phyloP scores from a whole-genome alignment of 2,113 vertebrate species.

The Thamnaconus septentrionalis region DNA sequence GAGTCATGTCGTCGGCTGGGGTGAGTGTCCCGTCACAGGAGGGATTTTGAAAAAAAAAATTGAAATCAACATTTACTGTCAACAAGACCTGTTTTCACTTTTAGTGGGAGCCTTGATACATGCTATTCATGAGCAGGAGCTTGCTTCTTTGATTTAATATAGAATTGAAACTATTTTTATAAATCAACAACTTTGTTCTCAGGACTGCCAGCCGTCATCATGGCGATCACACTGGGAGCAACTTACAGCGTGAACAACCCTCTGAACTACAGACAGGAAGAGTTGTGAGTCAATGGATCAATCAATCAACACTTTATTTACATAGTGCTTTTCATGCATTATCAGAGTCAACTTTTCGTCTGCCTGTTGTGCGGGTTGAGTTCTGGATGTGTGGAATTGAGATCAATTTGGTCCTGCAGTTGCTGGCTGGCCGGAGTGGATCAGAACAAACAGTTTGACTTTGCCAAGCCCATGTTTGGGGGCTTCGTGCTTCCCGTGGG shows the following conservation, averaged over 20 bases:
- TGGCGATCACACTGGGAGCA: slow-evolving; percentile 49
- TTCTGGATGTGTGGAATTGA: not conserved
- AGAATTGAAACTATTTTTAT: too few species aligned
- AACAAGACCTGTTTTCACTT: not conserved
- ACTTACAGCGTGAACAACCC: slow-evolving; percentile 42
- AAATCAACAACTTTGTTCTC: not conserved
- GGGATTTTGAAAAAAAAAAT: not conserved
- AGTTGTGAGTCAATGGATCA: slow-evolving; percentile 56
- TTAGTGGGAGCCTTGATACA: not conserved
- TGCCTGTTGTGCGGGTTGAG: not conserved
- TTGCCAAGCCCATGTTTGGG: slow-evolving; percentile 66
- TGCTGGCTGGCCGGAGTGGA: slow-evolving; percentile 71
- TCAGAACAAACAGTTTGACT: slow-evolving; percentile 24
- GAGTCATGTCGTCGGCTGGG: slow-evolving; percentile 27
- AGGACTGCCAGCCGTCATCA: slow-evolving; percentile 60
- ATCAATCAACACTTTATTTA: not conserved
- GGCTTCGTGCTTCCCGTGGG: slow-evolving; percentile 66
- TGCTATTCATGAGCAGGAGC: not conserved
- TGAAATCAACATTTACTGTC: not conserved
- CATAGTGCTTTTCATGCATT: too few species aligned
- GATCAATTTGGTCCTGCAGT: slow-evolving; percentile 27
- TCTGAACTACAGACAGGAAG: slow-evolving; percentile 66
- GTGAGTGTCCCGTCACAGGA: slow-evolving; percentile 7
- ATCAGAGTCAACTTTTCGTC: too few species aligned
- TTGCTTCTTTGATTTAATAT: too few species aligned